Conservation (phyloP, 2,797 vertebrate species). For the Rhincodon typus region DNA sequence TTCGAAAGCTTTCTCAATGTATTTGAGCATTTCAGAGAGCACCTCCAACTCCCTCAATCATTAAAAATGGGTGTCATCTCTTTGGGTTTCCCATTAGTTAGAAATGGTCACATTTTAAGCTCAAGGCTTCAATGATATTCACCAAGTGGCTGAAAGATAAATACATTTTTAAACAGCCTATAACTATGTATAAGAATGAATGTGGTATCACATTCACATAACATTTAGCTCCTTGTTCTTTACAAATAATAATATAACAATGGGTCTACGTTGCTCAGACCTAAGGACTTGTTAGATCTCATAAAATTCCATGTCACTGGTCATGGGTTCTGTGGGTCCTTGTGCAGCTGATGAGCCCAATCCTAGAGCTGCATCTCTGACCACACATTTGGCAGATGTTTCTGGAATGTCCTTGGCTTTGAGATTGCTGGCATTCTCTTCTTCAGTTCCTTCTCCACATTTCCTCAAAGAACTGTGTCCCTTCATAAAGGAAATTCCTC, state of each 20-base stretch:
- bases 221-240: no score
- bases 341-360: no score
- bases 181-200: no score
- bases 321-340: no score
- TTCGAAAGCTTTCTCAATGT: background rate
- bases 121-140: background rate
- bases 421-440: no score
- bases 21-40: background rate
- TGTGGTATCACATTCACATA: no score
- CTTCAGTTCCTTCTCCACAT: no score
- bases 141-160: background rate
- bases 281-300: background rate
- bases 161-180: background rate
- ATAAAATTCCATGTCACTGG: background rate
- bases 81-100: background rate
- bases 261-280: background rate
- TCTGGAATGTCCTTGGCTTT: no score
- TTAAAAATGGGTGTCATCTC: background rate
- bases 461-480: no score
- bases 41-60: background rate
- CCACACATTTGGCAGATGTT: no score
- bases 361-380: no score
- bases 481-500: no score
- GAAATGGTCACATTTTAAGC: background rate
- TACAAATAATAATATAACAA: background rate